These are phyloP conservation scores for Brenthis daphne DNA, from an alignment of 2,888 invertebrate species.

Conservation along the genomic window DNA sequence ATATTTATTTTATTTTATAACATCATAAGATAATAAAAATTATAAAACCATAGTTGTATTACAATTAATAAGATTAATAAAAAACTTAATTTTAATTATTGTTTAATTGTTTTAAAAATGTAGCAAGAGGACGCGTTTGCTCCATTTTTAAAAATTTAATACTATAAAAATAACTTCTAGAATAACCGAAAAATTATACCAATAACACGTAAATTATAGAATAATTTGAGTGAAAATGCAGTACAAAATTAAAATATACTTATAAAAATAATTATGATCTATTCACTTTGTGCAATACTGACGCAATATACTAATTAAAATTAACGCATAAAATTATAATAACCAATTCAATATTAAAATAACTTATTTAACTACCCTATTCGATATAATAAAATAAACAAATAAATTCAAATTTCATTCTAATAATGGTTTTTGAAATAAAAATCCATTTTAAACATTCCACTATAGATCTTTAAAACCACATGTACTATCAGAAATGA, in stretches of 20 bases:
- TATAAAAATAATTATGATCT: constrained; percentile 14
- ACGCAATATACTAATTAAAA: constrained; percentile 24
- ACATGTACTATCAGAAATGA: constrained; percentile 52
- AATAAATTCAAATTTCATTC: constrained; percentile 11
- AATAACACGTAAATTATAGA: constrained; percentile 5
- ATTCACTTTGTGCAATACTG: constrained; percentile 70
- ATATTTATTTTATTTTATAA: not conserved
- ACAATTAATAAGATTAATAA: not conserved
- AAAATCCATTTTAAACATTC: constrained; percentile 8
- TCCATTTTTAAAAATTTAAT: constrained; percentile 50
- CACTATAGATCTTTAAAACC: constrained; percentile 45
- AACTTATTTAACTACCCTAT: no score
- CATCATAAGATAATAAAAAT: not conserved
- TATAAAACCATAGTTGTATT: no score
- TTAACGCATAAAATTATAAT: not conserved
- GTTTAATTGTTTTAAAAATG: constrained; percentile 49
- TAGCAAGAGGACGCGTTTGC: constrained; percentile 78
- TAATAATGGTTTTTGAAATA: constrained; percentile 8
- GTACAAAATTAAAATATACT: constrained; percentile 51
- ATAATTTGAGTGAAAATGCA: constrained; percentile 66
- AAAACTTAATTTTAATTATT: constrained; percentile 14
- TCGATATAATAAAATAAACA: constrained; percentile 58
- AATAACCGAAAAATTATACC: not conserved
- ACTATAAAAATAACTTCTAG: constrained; percentile 35
- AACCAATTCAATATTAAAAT: not conserved